Evolutionary conservation across 2,888 invertebrate species (phyloP), one percentile per base, ranked within the genome.

Genomic region (Busseola fusca): DNA sequence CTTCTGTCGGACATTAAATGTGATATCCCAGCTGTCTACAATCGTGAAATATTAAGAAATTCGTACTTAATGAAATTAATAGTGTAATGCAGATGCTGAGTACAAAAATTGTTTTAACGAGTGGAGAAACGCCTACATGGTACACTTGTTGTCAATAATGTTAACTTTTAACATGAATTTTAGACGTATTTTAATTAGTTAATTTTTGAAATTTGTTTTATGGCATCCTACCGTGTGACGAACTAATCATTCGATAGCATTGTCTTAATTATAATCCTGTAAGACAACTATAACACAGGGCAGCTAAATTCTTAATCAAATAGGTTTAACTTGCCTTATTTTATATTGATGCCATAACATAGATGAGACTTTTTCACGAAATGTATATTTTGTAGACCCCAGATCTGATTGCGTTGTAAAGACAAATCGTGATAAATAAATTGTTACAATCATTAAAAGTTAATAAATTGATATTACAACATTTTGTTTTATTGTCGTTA

Each of bases 391-490:
- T 88, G 79, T 87, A 88, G 85, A 89, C 87, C 87, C 86, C 83
- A 86, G 93, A 94, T 94, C 93, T 93, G 94, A 94, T 88, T 84
- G 88, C 87, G 89, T 88, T 91, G 88, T 90, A 91, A 95, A 95
- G 95, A 94, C 94, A 94, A 94, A 92, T 91, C 93, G 92, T 95
- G 93, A 94, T 94, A 94, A 90, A 87, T 89, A 91, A 89, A 90
- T 93, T 93, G 93, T 94, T 94, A 92, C 74, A 90, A 91, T 89
- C 88, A 90, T 92, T 91, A 87, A 91, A 91, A 90, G 90, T 90
- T 92, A 94, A 91, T 93, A 93, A 93, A 93, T 88, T 89, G 88
- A 92, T 91, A 84, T 85, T 85, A 84, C 76, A 68, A 81, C 69
- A 57, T 65, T 69, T 62, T 69, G 48, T 82, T 82, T 80, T 60